These are phyloP conservation scores for Enoplolaimus lenunculus DNA, from an alignment of 2,888 invertebrate species.

Conservation along the genomic window DNA sequence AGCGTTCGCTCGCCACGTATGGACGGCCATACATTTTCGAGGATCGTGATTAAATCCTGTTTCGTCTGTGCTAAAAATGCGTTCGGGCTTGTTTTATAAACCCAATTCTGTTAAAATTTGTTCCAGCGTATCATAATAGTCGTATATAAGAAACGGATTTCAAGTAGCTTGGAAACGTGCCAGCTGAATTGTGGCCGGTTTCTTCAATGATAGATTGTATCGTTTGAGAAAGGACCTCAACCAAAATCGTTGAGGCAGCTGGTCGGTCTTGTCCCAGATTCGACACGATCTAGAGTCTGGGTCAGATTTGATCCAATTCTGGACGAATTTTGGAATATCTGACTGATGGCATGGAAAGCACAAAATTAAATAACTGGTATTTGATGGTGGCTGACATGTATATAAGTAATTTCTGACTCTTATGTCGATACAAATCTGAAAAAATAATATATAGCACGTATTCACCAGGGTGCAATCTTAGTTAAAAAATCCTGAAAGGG, in stretches of 20 bases:
- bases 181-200: conserved; percentile 1
- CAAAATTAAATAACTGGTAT: too few relatives aligned
- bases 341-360: not conserved
- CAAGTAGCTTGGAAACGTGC: not conserved
- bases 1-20: not conserved
- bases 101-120: not conserved
- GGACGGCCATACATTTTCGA: not conserved
- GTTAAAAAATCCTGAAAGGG: not conserved
- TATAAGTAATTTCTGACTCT: too few relatives aligned
- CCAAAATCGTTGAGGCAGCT: not conserved
- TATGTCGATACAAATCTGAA: too few relatives aligned
- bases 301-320: not conserved
- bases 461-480: not conserved
- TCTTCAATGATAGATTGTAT: not conserved
- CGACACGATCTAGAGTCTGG: too few relatives aligned
- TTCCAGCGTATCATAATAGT: conserved; percentile 7
- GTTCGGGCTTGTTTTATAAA: not conserved
- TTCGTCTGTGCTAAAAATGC: conserved; percentile 1
- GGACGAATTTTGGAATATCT: not conserved
- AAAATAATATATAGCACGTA: not conserved
- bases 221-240: not conserved
- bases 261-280: not conserved
- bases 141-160: not conserved
- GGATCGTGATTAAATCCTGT: not conserved
- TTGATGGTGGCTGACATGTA: too few relatives aligned